These are phyloP conservation scores for Syndactyla subalaris DNA, from an alignment of 2,797 vertebrate species.

Conservation along the genomic window DNA sequence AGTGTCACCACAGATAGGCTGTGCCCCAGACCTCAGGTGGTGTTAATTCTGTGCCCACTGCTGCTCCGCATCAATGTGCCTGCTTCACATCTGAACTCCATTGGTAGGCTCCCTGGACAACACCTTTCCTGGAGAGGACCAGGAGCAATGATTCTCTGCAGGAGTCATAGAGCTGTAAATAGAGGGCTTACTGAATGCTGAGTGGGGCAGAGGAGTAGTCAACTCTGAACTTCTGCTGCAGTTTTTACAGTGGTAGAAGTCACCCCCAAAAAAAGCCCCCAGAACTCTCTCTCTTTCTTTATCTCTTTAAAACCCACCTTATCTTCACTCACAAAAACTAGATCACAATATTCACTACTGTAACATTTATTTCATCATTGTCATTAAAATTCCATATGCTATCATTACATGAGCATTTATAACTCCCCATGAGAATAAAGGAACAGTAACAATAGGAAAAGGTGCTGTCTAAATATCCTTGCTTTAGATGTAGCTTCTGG, in stretches of 20 bases:
- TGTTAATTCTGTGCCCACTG: background rate
- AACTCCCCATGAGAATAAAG: background rate
- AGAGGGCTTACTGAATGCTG: accelerated
- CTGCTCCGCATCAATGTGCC: background rate
- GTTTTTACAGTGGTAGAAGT: background rate
- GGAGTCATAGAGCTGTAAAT: background rate
- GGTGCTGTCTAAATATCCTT: background rate
- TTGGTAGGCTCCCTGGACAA: background rate
- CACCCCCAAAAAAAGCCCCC: background rate
- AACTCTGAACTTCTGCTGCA: background rate
- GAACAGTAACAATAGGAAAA: background rate
- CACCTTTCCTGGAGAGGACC: accelerated
- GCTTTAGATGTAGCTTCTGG: background rate
- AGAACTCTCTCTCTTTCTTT: background rate
- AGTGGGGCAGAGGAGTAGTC: background rate
- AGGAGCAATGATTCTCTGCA: background rate
- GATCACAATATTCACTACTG: background rate
- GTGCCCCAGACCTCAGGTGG: background rate
- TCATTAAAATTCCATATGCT: background rate
- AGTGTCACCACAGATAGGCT: background rate
- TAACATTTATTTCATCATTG: background rate
- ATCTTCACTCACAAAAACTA: background rate
- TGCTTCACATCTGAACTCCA: background rate
- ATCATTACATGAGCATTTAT: background rate
- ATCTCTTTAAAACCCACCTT: background rate